Base-by-base conservation (phyloP, 2,797 vertebrate species). In the Eulemur albifrons region DNA sequence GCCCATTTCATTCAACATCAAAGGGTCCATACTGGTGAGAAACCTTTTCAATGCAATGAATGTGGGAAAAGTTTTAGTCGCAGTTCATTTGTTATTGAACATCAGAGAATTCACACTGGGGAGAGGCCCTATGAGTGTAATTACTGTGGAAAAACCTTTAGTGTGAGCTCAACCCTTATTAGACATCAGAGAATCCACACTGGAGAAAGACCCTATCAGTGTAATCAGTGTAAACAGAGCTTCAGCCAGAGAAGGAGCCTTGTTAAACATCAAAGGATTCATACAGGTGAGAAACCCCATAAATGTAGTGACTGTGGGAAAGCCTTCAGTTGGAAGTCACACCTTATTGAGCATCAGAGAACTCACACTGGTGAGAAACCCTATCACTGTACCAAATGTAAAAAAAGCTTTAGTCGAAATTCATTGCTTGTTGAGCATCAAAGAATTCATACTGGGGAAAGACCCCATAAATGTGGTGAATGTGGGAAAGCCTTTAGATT, bases 21-120 rank as follows among this genome's bases (percentile, higher is more conserved):
- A 94, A 98, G 98, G 35, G 97, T 97, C 79, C 98, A 98, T 84
- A 97, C 97, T 18, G 98, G 98, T 91, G 98, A 98, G 88, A 98
- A 98, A 70, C 98, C 98, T 30, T 98, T 98, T 90, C 97, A 97
- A 4, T 98, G 98, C 82, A 96, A 96, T 5, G 92, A 97, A 88
- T 98, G 98, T 72, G 98, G 97, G 15, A 98, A 98, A 85, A 98
- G 97, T 82, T 98, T 98, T 52, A 98, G 98, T 77, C 97, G 97
- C 25, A 98, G 98, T 94, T 98, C 98, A 45, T 98, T 97, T 79
- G 97, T 98, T 93, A 97, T 97, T 80, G 97, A 98, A 92, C 98
- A 98, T 95, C 97, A 97, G 94, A 97, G 98, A 94, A 97, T 98
- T 93, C 98, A 98, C 88, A 98, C 98, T 0, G 98, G 98, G 12